These are phyloP conservation scores for Rosalia funebris DNA, from an alignment of 2,888 invertebrate genomes.

Conservation along the genomic window DNA sequence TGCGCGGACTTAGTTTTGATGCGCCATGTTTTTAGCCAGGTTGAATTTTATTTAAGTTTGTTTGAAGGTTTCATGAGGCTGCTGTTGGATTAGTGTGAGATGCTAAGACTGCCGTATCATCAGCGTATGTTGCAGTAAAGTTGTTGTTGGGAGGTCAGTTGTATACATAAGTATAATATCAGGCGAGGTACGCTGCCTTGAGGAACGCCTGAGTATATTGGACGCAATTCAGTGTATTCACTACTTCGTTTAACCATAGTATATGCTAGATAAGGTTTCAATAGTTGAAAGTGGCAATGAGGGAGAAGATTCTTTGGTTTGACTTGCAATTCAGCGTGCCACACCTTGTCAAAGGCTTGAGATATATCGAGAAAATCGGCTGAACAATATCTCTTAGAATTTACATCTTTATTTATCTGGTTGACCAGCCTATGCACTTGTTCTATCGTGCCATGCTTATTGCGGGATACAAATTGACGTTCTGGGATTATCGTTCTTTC, in stretches of 20 bases:
- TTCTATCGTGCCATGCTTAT: constrained; percentile 13
- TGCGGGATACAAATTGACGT: constrained; percentile 5
- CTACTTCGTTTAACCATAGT: too few species aligned
- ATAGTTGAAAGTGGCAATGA: too few species aligned
- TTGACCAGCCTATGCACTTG: too few species aligned
- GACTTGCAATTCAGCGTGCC: background rate
- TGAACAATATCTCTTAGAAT: background rate
- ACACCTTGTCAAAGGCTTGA: too few species aligned
- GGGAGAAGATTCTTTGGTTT: background rate
- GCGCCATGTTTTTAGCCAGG: background rate
- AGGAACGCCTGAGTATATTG: too few species aligned
- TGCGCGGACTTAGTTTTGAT: background rate
- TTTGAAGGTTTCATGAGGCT: background rate
- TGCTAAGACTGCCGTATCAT: too few species aligned
- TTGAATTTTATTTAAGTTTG: too few species aligned
- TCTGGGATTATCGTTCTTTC: constrained; percentile 9
- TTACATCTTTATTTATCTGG: constrained; percentile 5
- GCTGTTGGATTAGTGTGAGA: background rate
- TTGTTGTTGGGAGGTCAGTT: background rate
- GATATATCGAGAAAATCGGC: too few species aligned
- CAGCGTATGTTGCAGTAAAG: background rate
- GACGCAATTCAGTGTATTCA: too few species aligned
- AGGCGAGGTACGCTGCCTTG: background rate
- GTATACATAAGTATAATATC: background rate
- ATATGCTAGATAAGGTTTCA: too few species aligned